A percentile compares a stretch with the other conserved stretches of the same genome.
Conservation (phyloP, 2,113 vertebrate genomes). For the Chrysemys picta region DNA sequence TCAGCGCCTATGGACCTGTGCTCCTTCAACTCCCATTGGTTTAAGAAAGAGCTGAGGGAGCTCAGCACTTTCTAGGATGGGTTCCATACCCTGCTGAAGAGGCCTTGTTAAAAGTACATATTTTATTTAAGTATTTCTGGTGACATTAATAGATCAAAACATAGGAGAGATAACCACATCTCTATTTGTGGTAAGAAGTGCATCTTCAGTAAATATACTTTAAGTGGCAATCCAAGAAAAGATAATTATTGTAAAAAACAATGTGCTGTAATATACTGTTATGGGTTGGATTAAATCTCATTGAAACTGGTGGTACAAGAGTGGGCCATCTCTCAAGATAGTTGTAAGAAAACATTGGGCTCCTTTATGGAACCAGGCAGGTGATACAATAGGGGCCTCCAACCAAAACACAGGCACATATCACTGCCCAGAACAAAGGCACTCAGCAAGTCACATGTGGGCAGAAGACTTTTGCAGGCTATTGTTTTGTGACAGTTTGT, state of each 20-base stretch:
- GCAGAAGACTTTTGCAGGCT: too few relatives aligned
- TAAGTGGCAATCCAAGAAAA: not conserved
- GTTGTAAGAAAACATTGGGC: too few relatives aligned
- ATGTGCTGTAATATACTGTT: not conserved
- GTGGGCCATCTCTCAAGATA: too few relatives aligned
- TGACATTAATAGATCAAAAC: not conserved
- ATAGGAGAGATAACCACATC: not conserved
- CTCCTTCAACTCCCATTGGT: not conserved
- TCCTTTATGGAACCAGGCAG: too few relatives aligned
- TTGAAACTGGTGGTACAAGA: too few relatives aligned
- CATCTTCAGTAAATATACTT: not conserved
- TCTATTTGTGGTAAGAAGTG: not conserved
- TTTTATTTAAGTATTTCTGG: not conserved
- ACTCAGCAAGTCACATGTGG: too few relatives aligned
- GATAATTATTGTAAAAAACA: rapidly evolving
- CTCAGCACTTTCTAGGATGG: not conserved
- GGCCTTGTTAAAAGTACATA: not conserved
- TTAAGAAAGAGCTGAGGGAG: not conserved
- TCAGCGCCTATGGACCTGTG: not conserved
- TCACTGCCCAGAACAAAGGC: too few relatives aligned
- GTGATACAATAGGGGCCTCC: too few relatives aligned
- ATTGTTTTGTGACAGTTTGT: too few relatives aligned
- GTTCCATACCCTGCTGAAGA: not conserved
- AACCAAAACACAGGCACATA: too few relatives aligned
- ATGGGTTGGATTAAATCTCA: too few relatives aligned